phyloP scores from a whole-genome alignment of 1,140 invertebrate species.

The Microplitis demolitor region DNA sequence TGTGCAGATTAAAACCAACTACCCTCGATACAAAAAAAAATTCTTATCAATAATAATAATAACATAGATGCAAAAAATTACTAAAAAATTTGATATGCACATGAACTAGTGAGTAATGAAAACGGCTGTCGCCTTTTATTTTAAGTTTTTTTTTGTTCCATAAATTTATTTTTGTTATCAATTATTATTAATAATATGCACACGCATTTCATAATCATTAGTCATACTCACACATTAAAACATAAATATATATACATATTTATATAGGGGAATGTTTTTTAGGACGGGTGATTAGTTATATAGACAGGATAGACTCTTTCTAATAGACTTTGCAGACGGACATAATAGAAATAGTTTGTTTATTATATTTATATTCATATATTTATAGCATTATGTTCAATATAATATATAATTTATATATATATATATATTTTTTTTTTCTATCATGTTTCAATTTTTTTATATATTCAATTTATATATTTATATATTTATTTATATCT shows the following conservation, averaged over 20 bases:
- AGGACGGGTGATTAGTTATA: conserved; percentile 8
- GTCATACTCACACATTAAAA: background rate
- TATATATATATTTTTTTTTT: conserved; percentile 35
- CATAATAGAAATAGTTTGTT: conserved; percentile 61
- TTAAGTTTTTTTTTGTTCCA: too few relatives aligned
- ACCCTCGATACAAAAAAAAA: background rate
- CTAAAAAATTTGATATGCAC: conserved; percentile 5
- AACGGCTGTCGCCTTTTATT: too few relatives aligned
- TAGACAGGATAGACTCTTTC: conserved; percentile 56
- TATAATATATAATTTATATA: conserved; percentile 46
- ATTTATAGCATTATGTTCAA: conserved; percentile 40
- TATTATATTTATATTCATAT: conserved; percentile 30
- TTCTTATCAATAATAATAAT: background rate
- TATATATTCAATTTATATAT: conserved; percentile 1
- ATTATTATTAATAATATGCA: background rate
- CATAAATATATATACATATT: conserved; percentile 4
- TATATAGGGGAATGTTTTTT: conserved; percentile 2
- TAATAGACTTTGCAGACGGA: conserved; percentile 62
- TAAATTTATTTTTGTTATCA: too few relatives aligned
- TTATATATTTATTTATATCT: background rate
- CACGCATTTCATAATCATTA: background rate
- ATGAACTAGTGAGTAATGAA: background rate
- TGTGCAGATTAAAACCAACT: background rate
- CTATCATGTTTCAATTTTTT: conserved; percentile 38
- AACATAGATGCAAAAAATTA: background rate